phyloP scores from a whole-genome alignment of 2,888 invertebrate species.

The Dastarcus helophoroides region DNA sequence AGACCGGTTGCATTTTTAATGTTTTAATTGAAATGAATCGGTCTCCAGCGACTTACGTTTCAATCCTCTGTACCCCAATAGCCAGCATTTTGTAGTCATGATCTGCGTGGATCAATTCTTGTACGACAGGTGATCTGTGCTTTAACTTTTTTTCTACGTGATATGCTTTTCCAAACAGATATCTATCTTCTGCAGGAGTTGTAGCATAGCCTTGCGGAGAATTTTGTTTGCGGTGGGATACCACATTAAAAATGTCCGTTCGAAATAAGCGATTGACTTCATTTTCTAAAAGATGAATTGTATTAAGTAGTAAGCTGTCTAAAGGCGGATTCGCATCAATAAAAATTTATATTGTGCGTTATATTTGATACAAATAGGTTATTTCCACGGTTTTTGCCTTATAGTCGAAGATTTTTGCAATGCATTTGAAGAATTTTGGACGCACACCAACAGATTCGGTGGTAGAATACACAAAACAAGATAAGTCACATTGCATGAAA shows the following conservation, averaged over 20 bases:
- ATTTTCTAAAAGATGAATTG: conserved; percentile 37
- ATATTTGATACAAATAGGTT: no score
- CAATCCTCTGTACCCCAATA: conserved; percentile 37
- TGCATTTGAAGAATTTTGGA: conserved; percentile 1
- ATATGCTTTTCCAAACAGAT: conserved; percentile 44
- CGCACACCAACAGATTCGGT: no score
- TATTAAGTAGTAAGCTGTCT: conserved; percentile 2
- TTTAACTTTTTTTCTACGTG: conserved; percentile 45
- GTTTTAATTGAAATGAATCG: no score
- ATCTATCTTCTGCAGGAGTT: conserved; percentile 36
- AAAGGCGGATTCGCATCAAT: no score
- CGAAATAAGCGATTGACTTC: conserved; percentile 51
- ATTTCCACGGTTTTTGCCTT: no score
- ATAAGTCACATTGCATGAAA: no score
- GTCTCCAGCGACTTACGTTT: conserved; percentile 27
- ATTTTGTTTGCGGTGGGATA: conserved; percentile 36
- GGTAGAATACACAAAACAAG: no score
- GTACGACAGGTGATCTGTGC: conserved; percentile 46
- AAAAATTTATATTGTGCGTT: no score
- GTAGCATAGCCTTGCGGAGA: conserved; percentile 36
- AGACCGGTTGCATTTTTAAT: no score
- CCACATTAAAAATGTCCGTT: conserved; percentile 47
- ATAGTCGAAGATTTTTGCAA: no score
- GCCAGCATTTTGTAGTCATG: conserved; percentile 49
- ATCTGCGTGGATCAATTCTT: conserved; percentile 46